phyloP scores from a whole-genome alignment of 2,113 vertebrate genomes.

The Talpa occidentalis region DNA sequence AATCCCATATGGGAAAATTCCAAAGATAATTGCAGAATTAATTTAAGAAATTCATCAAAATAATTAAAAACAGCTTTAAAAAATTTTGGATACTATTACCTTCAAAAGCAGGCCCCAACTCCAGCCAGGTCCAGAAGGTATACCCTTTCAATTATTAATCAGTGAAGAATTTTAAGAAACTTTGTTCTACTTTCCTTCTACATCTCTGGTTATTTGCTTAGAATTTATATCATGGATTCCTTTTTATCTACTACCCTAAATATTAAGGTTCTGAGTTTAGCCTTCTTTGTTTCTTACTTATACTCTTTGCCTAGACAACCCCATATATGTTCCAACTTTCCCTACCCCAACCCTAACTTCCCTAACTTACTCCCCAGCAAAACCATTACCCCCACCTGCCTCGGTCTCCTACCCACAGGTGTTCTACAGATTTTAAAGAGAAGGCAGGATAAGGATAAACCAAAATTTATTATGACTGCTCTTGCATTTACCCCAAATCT shows the following conservation, averaged over 20 bases:
- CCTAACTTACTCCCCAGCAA: neutral
- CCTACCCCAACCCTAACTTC: too few relatives aligned
- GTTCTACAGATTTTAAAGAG: neutral
- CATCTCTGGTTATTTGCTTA: neutral
- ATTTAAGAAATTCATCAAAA: slow-evolving; percentile 38
- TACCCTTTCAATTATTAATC: neutral
- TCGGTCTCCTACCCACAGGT: neutral
- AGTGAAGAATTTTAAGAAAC: slow-evolving; percentile 4
- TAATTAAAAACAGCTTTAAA: neutral
- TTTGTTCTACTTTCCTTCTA: neutral
- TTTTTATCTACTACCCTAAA: neutral
- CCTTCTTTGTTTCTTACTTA: neutral
- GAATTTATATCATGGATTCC: neutral
- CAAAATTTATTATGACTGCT: neutral
- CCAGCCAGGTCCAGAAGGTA: neutral
- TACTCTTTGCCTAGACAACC: neutral
- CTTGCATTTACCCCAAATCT: neutral
- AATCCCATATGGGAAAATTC: neutral
- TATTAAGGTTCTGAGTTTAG: neutral
- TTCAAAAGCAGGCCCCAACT: neutral
- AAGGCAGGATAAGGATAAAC: neutral
- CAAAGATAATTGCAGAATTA: slow-evolving; percentile 28
- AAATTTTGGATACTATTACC: neutral
- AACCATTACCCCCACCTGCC: neutral
- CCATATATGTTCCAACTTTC: neutral